Evolutionary conservation across 2,888 invertebrate genomes (phyloP).

Genomic region (Trypoxylon attenuatum): DNA sequence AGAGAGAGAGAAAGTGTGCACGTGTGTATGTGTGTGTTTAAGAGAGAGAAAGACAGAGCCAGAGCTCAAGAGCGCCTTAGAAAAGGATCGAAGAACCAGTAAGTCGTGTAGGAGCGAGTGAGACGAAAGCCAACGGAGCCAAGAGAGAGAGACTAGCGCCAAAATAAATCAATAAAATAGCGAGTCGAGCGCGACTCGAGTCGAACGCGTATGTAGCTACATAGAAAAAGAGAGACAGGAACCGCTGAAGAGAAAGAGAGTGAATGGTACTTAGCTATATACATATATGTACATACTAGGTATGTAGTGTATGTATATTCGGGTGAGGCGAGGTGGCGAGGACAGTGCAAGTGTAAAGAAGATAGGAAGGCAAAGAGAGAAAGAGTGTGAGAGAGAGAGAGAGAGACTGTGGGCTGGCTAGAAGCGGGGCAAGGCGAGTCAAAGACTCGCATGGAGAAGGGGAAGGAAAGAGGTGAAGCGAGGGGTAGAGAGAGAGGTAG

Average conservation of each 20-base stretch:
- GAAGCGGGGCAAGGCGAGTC: conserved; percentile 19
- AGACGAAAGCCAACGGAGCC: background rate
- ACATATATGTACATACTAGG: conserved; percentile 2
- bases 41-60: background rate
- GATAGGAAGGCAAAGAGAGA: background rate
- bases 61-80: background rate
- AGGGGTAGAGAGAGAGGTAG: conserved; percentile 8
- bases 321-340: background rate
- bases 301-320: background rate
- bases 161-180: conserved; percentile 63
- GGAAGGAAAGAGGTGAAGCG: conserved; percentile 14
- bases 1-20: conserved; percentile 1
- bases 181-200: conserved; percentile 26
- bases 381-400: background rate
- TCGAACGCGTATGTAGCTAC: background rate
- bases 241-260: too few relatives aligned
- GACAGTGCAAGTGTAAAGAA: too few relatives aligned
- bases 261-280: too few relatives aligned
- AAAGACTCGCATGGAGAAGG: conserved; percentile 12
- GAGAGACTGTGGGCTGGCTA: background rate
- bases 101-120: background rate
- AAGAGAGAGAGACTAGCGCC: conserved; percentile 31
- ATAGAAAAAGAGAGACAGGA: too few relatives aligned
- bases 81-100: background rate
- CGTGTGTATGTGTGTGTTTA: too few relatives aligned